phyloP scores from a whole-genome alignment of 2,113 vertebrate genomes.

The Rhinolophus ferrumequinum region DNA sequence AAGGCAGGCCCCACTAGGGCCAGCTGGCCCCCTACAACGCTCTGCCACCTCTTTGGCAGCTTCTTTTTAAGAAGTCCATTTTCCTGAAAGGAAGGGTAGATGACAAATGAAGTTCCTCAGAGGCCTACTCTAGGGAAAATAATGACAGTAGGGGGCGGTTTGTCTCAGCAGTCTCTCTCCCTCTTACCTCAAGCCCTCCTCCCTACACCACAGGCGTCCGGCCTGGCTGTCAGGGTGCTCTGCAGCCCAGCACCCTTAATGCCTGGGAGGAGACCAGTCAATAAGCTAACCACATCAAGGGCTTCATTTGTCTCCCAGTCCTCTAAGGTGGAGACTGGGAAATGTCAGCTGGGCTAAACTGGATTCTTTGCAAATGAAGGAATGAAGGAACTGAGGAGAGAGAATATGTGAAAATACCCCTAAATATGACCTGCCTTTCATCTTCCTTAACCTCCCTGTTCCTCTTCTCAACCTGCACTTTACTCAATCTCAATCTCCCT shows the following conservation, averaged over 20 bases:
- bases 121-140: background rate
- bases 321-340: background rate
- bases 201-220: background rate
- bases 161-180: background rate
- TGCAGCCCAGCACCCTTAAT: background rate
- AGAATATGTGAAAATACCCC: background rate
- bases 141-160: background rate
- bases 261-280: background rate
- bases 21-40: background rate
- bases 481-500: background rate
- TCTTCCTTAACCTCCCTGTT: background rate
- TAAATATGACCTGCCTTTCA: background rate
- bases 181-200: background rate
- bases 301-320: background rate
- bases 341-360: background rate
- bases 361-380: conserved; percentile 14
- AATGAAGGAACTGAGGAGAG: background rate
- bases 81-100: background rate
- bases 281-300: background rate
- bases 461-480: background rate
- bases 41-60: background rate
- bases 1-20: background rate
- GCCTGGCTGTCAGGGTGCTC: background rate
- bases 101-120: background rate
- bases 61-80: background rate